Base-by-base conservation (phyloP, 2,888 invertebrate species). In the Linyphia triangularis region DNA sequence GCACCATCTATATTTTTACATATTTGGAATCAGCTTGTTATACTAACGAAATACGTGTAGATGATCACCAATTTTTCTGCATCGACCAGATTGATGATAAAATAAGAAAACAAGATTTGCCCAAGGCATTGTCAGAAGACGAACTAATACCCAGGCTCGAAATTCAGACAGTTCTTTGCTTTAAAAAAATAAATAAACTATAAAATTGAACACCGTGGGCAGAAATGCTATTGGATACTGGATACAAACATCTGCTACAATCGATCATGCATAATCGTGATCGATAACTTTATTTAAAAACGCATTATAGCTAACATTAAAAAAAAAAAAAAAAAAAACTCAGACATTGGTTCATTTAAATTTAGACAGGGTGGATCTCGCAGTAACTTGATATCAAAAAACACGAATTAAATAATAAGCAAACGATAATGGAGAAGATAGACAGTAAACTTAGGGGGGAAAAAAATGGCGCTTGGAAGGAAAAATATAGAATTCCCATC, bases 401-500 rank as follows among this genome's bases (percentile, higher is more conserved):
- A 51, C 28, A 51, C 7, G 19, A 33, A 59, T 16, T 5, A 51
- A 72, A 72, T 13, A 43, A 72, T 22, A 72, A n/a, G 26, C 51
- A 59, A 24, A 43, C 10, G 9, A 16, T 59, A 67, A 67, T 16
- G n/a, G 28, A 30, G n/a, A 70, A 13, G 43, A 70, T 69, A 33
- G 40, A 37, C 33, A 73, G 51, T 57, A 73, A 43, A 24, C 22
- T 28, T 13, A 26, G 24, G 26, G n/a, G 30, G 10, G 59, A 75
- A 24, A 72, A 72, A 72, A 6, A 26, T 16, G 7, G 19, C 9
- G 24, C 40, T 73, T 33, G 30, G 37, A 19, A 59, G n/a, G 16
- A 30, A 67, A 73, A 73, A 73, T 67, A n/a, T 24, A 61, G 24
- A 61, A 5, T 22, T 40, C n/a, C 63, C 77, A n/a, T 57, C 77